Base-by-base conservation (phyloP, 2,888 invertebrate species). In the Pomacea canaliculata region DNA sequence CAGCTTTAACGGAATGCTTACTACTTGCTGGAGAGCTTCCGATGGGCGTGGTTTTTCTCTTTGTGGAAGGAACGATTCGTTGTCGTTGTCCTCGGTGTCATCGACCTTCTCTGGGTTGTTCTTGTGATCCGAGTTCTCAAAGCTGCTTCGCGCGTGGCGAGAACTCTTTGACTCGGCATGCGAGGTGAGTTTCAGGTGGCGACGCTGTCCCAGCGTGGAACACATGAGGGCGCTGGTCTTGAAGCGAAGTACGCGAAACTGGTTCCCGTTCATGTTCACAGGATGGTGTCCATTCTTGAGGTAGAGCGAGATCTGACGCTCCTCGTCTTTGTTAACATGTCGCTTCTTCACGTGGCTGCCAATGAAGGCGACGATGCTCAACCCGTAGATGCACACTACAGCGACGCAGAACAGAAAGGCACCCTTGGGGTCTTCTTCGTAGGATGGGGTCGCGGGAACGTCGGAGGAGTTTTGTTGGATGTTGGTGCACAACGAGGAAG, bases 331-430 rank as follows among this genome's bases (percentile, higher is more conserved):
- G 74, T 74, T 74, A 12, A 62, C 9, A 12, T 74, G 62, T 7
- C 79, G 73, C 48, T 76, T 80, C 49, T 80, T 76, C 19, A 82
- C 73, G 70, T 84, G 82, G 18, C 82, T 79, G 19, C 81, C 83
- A n/a, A 83, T 81, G 71, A 83, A 84, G 13, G 81, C 81, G 12
- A 82, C 76, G 13, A 84, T 83, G 56, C 82, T 81, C 19, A 82
- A 60, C 27, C 80, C 81, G 60, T 84, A 83, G 4, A 83, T 80
- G 67, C 78, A 79, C 18, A 83, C 72, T 1, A 81, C 81, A 3
- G 79, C 70, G 7, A 83, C 80, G 19, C 79, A 80, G 68, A 81
- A 84, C 69, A 79, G 19, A 77, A 81, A 77, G 51, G 81, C 81
- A 0, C 81, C 81, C 13, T 62, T 49, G 46, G 65, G 49, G 63